These are phyloP conservation scores for Rhysida immarginata DNA, from an alignment of 1,140 invertebrate species.

Conservation along the genomic window DNA sequence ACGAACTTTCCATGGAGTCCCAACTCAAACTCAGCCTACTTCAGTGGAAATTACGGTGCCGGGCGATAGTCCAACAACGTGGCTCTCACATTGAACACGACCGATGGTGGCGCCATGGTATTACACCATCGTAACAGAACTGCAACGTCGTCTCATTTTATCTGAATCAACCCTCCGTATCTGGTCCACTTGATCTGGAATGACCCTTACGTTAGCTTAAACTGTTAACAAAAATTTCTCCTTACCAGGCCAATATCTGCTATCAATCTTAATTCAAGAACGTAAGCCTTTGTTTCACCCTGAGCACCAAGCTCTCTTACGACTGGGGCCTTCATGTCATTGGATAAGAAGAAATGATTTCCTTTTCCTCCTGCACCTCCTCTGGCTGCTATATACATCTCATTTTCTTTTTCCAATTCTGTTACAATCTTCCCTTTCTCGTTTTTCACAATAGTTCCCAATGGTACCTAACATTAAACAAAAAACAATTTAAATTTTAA, in stretches of 20 bases:
- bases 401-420: conserved; percentile 47
- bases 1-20: too few species aligned
- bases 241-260: conserved; percentile 78
- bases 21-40: too few species aligned
- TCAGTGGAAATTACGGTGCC: too few species aligned
- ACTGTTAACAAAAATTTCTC: too few species aligned
- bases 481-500: neutral
- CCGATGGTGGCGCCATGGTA: too few species aligned
- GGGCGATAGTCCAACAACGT: too few species aligned
- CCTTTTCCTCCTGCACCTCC: conserved; percentile 92
- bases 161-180: too few species aligned
- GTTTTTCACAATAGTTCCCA: conserved; percentile 67
- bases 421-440: conserved; percentile 44
- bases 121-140: too few species aligned
- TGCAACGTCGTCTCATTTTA: too few species aligned
- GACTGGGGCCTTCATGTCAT: conserved; percentile 61
- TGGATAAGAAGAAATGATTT: conserved; percentile 77
- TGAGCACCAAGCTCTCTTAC: conserved; percentile 73
- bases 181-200: too few species aligned
- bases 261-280: conserved; percentile 76
- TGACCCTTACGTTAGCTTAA: too few species aligned
- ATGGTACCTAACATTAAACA: conserved; percentile 43
- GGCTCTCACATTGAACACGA: too few species aligned
- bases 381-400: conserved; percentile 80
- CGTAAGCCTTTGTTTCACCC: conserved; percentile 58